Evolutionary conservation across 2,888 invertebrate species (phyloP).

Genomic region (Xestoiulus laeticollis): DNA sequence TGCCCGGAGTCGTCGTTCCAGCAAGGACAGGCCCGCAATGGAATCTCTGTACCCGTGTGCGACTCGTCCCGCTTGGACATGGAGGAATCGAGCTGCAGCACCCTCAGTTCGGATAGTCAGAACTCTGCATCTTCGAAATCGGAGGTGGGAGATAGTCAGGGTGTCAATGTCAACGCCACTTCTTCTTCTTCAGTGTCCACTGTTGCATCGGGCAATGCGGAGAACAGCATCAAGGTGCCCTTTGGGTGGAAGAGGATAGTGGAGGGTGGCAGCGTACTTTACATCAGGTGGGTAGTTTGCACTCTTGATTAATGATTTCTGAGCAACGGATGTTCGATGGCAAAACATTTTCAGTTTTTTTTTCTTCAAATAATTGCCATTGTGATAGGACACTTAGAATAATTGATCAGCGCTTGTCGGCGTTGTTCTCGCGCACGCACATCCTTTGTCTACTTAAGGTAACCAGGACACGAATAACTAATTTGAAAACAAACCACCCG

Average conservation of each 20-base stretch:
- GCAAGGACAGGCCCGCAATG: not conserved
- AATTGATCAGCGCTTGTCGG: not conserved
- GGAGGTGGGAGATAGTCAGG: conserved; percentile 17
- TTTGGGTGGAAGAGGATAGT: conserved; percentile 80
- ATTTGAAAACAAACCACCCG: conserved; percentile 7
- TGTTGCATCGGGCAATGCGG: not conserved
- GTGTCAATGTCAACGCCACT: not conserved
- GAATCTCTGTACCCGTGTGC: not conserved
- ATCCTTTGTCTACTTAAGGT: not conserved
- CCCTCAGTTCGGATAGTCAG: conserved; percentile 38
- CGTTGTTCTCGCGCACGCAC: conserved; percentile 1
- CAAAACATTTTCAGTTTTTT: not conserved
- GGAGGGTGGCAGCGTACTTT: conserved; percentile 77
- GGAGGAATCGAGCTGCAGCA: conserved; percentile 46
- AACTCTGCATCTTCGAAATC: conserved; percentile 3
- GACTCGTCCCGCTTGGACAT: conserved; percentile 50
- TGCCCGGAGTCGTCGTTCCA: not conserved
- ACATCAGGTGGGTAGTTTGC: conserved; percentile 73
- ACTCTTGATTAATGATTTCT: not conserved
- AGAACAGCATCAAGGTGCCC: conserved; percentile 68
- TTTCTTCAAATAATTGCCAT: not conserved
- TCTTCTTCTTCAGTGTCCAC: not conserved
- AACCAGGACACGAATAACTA: not conserved
- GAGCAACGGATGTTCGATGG: not conserved
- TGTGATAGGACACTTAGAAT: not conserved